A percentile compares a stretch with the other conserved stretches of the same genome.
Evolutionary conservation across 2,888 invertebrate species (phyloP).

Genomic region (Lycia hirtaria): DNA sequence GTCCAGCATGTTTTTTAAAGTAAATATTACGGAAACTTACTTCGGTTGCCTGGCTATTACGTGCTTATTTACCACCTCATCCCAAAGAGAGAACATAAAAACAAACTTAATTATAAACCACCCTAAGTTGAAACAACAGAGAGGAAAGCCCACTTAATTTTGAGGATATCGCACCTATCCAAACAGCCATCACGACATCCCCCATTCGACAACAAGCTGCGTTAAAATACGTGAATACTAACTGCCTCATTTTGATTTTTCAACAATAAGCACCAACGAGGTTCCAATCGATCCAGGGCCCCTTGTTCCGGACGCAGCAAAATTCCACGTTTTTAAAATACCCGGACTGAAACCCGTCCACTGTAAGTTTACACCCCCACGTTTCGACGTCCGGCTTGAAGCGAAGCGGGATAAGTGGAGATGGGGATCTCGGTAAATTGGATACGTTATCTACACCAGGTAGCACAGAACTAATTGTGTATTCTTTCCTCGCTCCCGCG

Average conservation of each 20-base stretch:
- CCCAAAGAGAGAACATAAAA: slow-evolving; percentile 26
- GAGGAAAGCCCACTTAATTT: slow-evolving; percentile 45
- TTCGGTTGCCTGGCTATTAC: not conserved
- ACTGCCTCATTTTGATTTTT: slow-evolving; percentile 81
- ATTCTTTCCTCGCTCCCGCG: slow-evolving; percentile 83
- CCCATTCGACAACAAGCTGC: slow-evolving; percentile 48
- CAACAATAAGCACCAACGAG: slow-evolving; percentile 77
- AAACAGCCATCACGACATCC: slow-evolving; percentile 48
- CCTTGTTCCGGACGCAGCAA: slow-evolving; percentile 78
- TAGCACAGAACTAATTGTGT: slow-evolving; percentile 84
- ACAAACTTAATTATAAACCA: slow-evolving; percentile 33
- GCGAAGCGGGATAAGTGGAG: slow-evolving; percentile 45
- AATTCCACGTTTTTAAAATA: slow-evolving; percentile 79
- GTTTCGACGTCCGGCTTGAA: slow-evolving; percentile 32
- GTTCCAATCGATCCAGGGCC: slow-evolving; percentile 77
- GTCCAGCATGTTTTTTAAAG: too few relatives aligned
- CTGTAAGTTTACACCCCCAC: slow-evolving; percentile 54
- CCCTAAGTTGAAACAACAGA: slow-evolving; percentile 34
- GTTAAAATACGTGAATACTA: slow-evolving; percentile 74
- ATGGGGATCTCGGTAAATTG: slow-evolving; percentile 62
- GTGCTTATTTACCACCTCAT: slow-evolving; percentile 7
- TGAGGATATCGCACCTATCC: slow-evolving; percentile 44
- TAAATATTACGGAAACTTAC: not conserved
- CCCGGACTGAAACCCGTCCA: slow-evolving; percentile 69
- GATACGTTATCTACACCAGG: slow-evolving; percentile 80